phyloP scores from a whole-genome alignment of 1,140 invertebrate genomes.

The Archegozetes longisetosus region DNA sequence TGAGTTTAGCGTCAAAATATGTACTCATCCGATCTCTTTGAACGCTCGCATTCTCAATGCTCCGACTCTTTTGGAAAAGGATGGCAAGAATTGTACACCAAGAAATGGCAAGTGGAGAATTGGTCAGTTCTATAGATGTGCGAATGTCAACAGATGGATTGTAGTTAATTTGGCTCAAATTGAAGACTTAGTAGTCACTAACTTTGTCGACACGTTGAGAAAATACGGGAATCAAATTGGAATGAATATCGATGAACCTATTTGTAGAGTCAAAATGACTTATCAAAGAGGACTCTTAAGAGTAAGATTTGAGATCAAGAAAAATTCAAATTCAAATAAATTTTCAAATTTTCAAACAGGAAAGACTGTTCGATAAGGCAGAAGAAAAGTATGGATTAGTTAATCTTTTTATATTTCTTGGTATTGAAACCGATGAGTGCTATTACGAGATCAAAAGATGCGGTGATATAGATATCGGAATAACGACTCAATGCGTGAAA shows the following conservation, averaged over 20 bases:
- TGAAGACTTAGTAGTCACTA: not conserved
- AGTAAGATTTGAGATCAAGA: too few species aligned
- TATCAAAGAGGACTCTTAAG: not conserved
- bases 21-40: constrained; percentile 13
- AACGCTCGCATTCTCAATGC: constrained; percentile 20
- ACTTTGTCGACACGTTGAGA: constrained; percentile 2
- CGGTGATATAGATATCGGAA: constrained; percentile 51
- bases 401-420: constrained; percentile 5
- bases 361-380: not conserved
- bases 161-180: constrained; percentile 18
- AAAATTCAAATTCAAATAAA: not conserved
- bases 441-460: constrained; percentile 46
- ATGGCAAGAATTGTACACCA: constrained; percentile 1
- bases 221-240: constrained; percentile 5
- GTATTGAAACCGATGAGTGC: not conserved
- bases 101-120: constrained; percentile 42
- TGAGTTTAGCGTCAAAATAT: constrained; percentile 22
- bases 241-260: constrained; percentile 9
- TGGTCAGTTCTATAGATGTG: constrained; percentile 39
- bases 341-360: not conserved
- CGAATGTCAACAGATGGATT: constrained; percentile 24
- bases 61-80: constrained; percentile 14
- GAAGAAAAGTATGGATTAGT: not conserved
- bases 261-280: not conserved
- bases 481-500: constrained; percentile 67